Base-by-base conservation (phyloP, 1,140 invertebrate species). In the Pseudomyrmex concolor region DNA sequence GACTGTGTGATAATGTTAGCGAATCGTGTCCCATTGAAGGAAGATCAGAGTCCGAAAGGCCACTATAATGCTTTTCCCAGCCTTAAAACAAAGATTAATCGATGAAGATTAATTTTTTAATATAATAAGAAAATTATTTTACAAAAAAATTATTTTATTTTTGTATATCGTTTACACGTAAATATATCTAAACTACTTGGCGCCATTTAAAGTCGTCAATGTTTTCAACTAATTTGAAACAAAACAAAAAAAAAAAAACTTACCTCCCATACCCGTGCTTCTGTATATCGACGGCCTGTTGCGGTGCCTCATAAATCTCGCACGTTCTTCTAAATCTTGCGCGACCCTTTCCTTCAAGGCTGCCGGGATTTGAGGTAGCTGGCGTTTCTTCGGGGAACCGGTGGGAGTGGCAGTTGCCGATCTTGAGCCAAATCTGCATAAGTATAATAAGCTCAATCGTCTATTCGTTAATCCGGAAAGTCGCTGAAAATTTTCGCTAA, bases 341-440 rank as follows among this genome's bases (percentile, higher is more conserved):
- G 95, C 95, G 48, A 96, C 95, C 86, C 96, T 95, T 88, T 97
- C 96, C 83, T 97, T 96, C 82, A 97, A 93, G 70, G 96, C 96
- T 86, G 95, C 94, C 90, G 97, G 98, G 91, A 99, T 98, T 94
- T 98, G 97, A 86, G 98, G 98, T 86, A 99, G 95, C 95, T 99
- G 98, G 83, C 98, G 95, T 94, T 99, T 99, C 94, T 99, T 99
- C 43, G 98, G 98, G 51, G 98, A 99, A 57, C 98, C 98, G 45
- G 98, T 98, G 63, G 98, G 98, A n/a, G 98, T 98, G 48, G 97
- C 97, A 50, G 97, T 98, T 54, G 97, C 97, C 60, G 97, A 98
- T 55, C 97, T 96, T 45, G 97, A 97, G 91, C 96, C 96, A 90
- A 97, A 97, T 85, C 96, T 95, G 73, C 94, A 94, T 22, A 84